Evolutionary conservation across 2,113 vertebrate species (phyloP).

Genomic region (Sapajus apella): DNA sequence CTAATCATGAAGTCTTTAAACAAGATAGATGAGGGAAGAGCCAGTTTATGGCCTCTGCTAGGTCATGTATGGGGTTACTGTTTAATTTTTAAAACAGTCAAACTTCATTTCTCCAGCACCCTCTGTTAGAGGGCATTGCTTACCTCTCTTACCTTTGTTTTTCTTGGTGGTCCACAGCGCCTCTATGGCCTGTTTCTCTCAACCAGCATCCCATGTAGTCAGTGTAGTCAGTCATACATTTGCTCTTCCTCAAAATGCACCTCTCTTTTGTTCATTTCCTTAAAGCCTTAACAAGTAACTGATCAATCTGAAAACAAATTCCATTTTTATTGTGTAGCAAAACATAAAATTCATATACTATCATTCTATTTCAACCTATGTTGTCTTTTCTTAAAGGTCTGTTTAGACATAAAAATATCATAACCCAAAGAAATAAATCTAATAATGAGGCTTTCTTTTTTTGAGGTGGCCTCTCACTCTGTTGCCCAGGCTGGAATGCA

Average conservation of each 20-base stretch:
- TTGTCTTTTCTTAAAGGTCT: not conserved
- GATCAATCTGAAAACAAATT: not conserved
- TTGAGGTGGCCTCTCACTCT: not conserved
- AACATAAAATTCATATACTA: not conserved
- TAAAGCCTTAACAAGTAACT: not conserved
- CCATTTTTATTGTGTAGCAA: not conserved
- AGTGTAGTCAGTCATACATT: not conserved
- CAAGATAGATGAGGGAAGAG: conserved; percentile 18
- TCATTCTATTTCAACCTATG: not conserved
- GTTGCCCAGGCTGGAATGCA: not conserved
- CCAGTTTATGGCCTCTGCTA: not conserved
- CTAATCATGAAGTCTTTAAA: conserved; percentile 6
- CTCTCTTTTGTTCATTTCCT: not conserved
- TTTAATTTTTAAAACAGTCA: conserved; percentile 9
- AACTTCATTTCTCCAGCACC: not conserved
- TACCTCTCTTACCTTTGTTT: not conserved
- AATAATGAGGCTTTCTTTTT: not conserved
- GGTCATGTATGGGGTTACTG: not conserved
- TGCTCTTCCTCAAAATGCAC: not conserved
- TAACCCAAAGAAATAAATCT: not conserved
- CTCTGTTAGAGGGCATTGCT: not conserved
- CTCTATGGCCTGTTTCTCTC: not conserved
- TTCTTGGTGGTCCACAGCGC: not conserved
- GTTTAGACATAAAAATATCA: not conserved
- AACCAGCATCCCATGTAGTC: not conserved